phyloP scores from a whole-genome alignment of 2,888 invertebrate species.

The Athalia circularis region DNA sequence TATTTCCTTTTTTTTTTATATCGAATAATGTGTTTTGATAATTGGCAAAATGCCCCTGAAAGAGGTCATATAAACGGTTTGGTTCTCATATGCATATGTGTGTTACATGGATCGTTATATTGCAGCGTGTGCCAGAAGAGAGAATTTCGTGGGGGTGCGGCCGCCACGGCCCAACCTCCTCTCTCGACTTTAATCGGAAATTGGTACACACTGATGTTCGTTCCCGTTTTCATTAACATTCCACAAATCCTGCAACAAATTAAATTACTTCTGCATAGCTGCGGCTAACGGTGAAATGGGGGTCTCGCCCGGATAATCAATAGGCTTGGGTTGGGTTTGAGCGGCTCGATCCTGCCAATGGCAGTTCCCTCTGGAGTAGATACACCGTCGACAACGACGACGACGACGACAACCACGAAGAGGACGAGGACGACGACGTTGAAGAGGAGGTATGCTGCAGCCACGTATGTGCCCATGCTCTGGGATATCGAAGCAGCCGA shows the following conservation, averaged over 20 bases:
- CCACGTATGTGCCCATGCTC: slow-evolving; percentile 44
- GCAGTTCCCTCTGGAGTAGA: slow-evolving; percentile 48
- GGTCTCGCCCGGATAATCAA: slow-evolving; percentile 60
- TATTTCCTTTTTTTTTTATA: no score
- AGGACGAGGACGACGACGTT: slow-evolving; percentile 51
- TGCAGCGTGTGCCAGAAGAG: no score
- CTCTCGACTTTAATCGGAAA: slow-evolving; percentile 64
- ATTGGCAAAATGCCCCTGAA: no score
- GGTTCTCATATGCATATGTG: no score
- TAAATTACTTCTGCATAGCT: slow-evolving; percentile 70
- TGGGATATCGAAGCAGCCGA: slow-evolving; percentile 19
- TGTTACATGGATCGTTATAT: no score
- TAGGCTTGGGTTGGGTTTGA: slow-evolving; percentile 57
- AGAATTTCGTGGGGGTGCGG: no score
- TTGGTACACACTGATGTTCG: slow-evolving; percentile 58
- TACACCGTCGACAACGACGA: slow-evolving; percentile 36
- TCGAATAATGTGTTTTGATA: no score
- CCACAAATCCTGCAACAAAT: slow-evolving; percentile 72
- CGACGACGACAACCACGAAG: slow-evolving; percentile 49
- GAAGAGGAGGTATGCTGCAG: slow-evolving; percentile 38
- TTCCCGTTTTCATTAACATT: slow-evolving; percentile 71
- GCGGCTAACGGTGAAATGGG: slow-evolving; percentile 63
- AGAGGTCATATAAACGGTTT: no score
- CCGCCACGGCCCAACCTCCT: background rate
- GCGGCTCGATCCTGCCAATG: slow-evolving; percentile 51